Conservation (phyloP, 2,113 vertebrate genomes). For the Petrocephalus zakoni region DNA sequence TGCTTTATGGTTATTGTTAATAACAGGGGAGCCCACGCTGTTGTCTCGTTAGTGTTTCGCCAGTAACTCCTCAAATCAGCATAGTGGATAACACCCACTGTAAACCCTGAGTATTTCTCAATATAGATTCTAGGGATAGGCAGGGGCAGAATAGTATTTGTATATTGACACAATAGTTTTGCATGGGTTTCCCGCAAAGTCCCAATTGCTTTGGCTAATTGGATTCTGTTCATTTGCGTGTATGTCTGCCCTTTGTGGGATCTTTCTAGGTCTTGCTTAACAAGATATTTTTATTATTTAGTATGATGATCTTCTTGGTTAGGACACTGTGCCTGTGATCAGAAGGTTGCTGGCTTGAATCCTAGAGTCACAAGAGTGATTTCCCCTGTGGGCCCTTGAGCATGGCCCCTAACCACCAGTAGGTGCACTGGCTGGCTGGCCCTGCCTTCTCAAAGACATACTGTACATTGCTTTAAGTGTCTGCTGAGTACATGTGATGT, state of each 20-base stretch:
- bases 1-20: neutral
- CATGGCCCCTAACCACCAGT: no score
- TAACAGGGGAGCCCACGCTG: neutral
- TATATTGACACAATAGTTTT: neutral
- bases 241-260: neutral
- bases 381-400: neutral
- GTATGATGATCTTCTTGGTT: neutral
- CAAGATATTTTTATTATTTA: neutral
- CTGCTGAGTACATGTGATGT: neutral
- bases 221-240: neutral
- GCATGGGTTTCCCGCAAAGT: neutral
- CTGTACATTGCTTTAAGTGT: no score
- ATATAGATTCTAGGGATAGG: neutral
- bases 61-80: neutral
- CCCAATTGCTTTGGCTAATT: neutral
- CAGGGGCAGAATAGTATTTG: neutral
- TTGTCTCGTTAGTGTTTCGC: neutral
- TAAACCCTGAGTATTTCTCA: neutral
- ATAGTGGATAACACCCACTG: neutral
- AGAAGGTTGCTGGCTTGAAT: neutral
- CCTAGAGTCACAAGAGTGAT: neutral
- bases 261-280: neutral
- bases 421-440: neutral
- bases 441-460: neutral
- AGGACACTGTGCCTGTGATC: neutral